Conservation (phyloP, 1,140 invertebrate genomes). For the Ylistrum balloti region DNA sequence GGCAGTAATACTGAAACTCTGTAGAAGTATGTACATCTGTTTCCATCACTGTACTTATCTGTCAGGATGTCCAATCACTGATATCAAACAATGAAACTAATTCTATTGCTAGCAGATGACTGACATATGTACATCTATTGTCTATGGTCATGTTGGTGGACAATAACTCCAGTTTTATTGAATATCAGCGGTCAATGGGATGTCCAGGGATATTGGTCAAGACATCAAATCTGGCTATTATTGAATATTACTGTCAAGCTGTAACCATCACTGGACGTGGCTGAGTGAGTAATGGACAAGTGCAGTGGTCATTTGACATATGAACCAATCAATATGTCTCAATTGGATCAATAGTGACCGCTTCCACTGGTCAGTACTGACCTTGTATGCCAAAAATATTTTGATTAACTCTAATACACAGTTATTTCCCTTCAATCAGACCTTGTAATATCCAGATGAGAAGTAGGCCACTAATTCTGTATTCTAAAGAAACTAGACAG, state of each 20-base stretch:
- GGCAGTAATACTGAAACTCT: too few species aligned
- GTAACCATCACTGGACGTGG: not conserved
- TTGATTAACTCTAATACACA: too few species aligned
- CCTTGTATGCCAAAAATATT: too few species aligned
- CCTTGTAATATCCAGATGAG: too few species aligned
- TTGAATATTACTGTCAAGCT: slow-evolving; percentile 20
- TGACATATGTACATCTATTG: not conserved
- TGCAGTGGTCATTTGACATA: not conserved
- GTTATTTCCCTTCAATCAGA: too few species aligned
- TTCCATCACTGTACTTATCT: not conserved
- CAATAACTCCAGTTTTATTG: not conserved
- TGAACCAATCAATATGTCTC: slow-evolving; percentile 27
- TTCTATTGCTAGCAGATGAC: not conserved
- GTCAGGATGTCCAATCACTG: not conserved
- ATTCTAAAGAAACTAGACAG: too few species aligned
- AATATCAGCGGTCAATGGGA: not conserved
- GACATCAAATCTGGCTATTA: not conserved
- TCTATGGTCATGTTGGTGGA: too few species aligned
- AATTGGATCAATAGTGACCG: slow-evolving; percentile 3
- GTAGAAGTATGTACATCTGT: too few species aligned
- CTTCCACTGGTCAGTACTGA: not conserved
- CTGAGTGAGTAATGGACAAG: not conserved
- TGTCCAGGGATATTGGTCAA: not conserved
- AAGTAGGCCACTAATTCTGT: too few species aligned
- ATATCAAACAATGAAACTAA: not conserved